phyloP scores from a whole-genome alignment of 2,888 invertebrate genomes.

The Drosophila infuscata region DNA sequence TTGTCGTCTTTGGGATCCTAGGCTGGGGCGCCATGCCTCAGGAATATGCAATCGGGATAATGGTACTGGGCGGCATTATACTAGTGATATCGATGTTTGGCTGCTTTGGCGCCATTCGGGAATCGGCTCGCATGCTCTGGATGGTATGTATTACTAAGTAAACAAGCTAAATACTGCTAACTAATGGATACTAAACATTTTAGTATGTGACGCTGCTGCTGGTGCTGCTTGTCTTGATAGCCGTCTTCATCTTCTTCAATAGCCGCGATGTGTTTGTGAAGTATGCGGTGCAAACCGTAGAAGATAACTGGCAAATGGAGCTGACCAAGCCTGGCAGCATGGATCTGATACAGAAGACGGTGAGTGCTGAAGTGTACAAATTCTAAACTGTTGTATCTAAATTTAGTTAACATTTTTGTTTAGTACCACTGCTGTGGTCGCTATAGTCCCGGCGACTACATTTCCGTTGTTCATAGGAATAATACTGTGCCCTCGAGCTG shows the following conservation, averaged over 20 bases:
- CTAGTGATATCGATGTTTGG: constrained; percentile 79
- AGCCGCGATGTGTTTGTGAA: constrained; percentile 73
- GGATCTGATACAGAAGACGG: constrained; percentile 74
- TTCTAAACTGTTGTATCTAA: background rate
- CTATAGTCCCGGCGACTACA: constrained; percentile 77
- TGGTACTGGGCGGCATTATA: constrained; percentile 74
- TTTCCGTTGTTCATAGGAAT: constrained; percentile 50
- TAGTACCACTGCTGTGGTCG: constrained; percentile 82
- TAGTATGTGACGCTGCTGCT: constrained; percentile 73
- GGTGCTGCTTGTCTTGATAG: constrained; percentile 66
- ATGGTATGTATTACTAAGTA: constrained; percentile 56
- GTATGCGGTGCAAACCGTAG: constrained; percentile 70
- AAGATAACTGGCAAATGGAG: constrained; percentile 74
- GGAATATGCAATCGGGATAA: constrained; percentile 73
- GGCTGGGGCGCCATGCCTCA: constrained; percentile 82
- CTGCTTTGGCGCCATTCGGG: constrained; percentile 77
- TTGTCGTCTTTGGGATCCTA: constrained; percentile 73
- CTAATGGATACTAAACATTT: constrained; percentile 12
- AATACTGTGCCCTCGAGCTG: constrained; percentile 72
- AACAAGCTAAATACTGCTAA: background rate
- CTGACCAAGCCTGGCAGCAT: constrained; percentile 71
- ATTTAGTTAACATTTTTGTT: background rate
- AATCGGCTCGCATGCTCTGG: constrained; percentile 81
- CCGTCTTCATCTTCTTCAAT: constrained; percentile 65
- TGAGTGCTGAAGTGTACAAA: constrained; percentile 33